A percentile compares a stretch with the other conserved stretches of the same genome.
These are phyloP conservation scores for Metallyticus violacea DNA, from an alignment of 2,888 invertebrate genomes.

Conservation along the genomic window DNA sequence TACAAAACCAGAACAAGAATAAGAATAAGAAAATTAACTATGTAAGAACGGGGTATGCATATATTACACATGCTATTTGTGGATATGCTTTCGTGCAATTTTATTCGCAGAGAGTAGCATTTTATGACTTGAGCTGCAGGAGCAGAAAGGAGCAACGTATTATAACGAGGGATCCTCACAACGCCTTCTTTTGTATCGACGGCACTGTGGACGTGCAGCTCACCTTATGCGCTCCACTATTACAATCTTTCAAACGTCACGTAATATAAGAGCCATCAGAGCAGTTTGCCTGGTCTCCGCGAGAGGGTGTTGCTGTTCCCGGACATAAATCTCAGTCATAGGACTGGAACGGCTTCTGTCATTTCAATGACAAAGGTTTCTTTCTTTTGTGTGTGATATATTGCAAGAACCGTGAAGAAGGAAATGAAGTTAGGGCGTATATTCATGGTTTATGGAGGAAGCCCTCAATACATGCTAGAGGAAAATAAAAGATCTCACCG, in stretches of 20 bases:
- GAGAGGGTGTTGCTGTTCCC: not conserved
- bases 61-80: not conserved
- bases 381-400: not conserved
- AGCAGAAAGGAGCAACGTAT: not conserved
- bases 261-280: not conserved
- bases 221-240: not conserved
- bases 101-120: not conserved
- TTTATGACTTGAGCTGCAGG: not conserved
- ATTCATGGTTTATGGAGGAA: not conserved
- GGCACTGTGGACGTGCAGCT: not conserved
- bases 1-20: no score
- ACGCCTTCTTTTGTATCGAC: not conserved
- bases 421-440: not conserved
- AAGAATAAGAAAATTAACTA: no score
- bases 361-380: slow-evolving; percentile 12
- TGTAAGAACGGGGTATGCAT: no score
- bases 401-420: not conserved
- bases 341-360: not conserved
- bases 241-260: not conserved
- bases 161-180: not conserved
- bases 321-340: not conserved
- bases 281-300: not conserved
- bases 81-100: not conserved
- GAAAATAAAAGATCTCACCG: not conserved
- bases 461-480: not conserved